phyloP scores from a whole-genome alignment of 92 coral and sea anemone genomes.

The Heteractis magnifica region DNA sequence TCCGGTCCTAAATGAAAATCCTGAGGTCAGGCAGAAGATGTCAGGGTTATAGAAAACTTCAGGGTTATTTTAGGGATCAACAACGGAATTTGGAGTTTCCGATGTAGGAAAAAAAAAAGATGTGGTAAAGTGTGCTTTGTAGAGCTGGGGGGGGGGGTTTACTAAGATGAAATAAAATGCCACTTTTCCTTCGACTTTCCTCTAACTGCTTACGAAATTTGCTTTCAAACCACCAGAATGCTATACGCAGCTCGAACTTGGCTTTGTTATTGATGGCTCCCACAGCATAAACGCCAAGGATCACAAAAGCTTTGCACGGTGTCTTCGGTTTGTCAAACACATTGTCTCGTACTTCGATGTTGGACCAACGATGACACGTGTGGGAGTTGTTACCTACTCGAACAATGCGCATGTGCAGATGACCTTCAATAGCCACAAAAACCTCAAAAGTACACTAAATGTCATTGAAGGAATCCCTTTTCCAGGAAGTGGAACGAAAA shows the following conservation, averaged over 20 bases:
- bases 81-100: too few species aligned
- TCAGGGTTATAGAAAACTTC: too few species aligned
- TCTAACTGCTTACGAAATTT: background rate
- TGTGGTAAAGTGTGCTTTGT: too few species aligned
- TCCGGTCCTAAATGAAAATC: too few species aligned
- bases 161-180: too few species aligned
- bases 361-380: slow-evolving; percentile 37
- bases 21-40: too few species aligned
- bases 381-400: slow-evolving; percentile 47
- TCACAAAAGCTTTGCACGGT: slow-evolving; percentile 37
- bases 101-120: too few species aligned
- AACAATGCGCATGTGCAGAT: slow-evolving; percentile 40
- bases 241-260: slow-evolving; percentile 44
- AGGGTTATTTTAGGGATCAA: too few species aligned
- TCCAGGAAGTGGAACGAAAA: slow-evolving; percentile 36
- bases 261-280: slow-evolving; percentile 56
- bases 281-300: slow-evolving; percentile 46
- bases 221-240: slow-evolving; percentile 2
- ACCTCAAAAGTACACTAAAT: slow-evolving; percentile 4
- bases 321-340: slow-evolving; percentile 40
- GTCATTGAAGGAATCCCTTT: slow-evolving; percentile 20
- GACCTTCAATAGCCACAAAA: slow-evolving; percentile 1
- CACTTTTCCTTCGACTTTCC: background rate
- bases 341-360: slow-evolving; percentile 36
- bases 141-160: too few species aligned